Evolutionary conservation across 2,113 vertebrate species (phyloP).

Genomic region (Sylvicapra grimmia): DNA sequence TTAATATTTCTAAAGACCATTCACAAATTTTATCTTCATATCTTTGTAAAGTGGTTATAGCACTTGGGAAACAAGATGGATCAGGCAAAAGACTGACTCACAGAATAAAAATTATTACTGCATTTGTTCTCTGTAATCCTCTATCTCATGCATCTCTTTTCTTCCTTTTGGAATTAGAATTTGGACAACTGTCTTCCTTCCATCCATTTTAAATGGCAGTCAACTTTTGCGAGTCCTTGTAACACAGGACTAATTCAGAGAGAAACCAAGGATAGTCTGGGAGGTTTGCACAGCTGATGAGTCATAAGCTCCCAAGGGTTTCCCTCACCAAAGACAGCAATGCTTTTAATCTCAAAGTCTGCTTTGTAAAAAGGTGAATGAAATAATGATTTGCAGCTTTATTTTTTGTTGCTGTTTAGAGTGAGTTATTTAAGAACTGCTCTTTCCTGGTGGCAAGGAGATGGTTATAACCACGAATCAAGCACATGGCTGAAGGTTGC

Average conservation of each 20-base stretch:
- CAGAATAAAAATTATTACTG: background rate
- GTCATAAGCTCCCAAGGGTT: background rate
- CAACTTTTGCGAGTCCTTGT: background rate
- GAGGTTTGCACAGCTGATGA: background rate
- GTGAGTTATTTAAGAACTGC: too few species aligned
- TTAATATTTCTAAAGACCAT: background rate
- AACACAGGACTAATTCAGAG: background rate
- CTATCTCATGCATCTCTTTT: background rate
- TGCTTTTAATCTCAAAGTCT: background rate
- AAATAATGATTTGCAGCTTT: background rate
- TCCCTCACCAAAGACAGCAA: background rate
- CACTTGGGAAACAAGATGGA: background rate
- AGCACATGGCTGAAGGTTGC: background rate
- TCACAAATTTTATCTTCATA: background rate
- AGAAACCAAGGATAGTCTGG: background rate
- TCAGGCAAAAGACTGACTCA: background rate
- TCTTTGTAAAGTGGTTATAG: background rate
- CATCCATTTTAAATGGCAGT: background rate
- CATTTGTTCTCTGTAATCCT: background rate
- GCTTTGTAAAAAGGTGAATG: background rate
- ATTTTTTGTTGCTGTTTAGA: background rate
- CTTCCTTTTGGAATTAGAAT: background rate
- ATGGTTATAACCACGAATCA: rapidly evolving
- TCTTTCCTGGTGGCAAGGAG: background rate
- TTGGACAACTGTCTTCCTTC: background rate